A percentile compares a stretch with the other conserved stretches of the same genome.
These are phyloP conservation scores for Scaptomyza cyrtandrae DNA, from an alignment of 2,888 invertebrate species.

Conservation along the genomic window DNA sequence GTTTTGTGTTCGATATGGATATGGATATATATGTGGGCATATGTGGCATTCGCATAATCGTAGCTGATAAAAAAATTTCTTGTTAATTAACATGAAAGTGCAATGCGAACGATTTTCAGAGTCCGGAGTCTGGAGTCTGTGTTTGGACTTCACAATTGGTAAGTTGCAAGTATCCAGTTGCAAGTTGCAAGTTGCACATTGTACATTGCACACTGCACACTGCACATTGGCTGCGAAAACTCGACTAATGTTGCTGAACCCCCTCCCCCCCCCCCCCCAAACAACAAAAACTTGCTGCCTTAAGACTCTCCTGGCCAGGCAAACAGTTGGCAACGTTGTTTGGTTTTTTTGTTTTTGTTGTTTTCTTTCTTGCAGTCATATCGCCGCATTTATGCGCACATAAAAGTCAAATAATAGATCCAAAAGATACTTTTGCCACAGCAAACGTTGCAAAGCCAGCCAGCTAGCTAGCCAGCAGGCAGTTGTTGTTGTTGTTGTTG, in stretches of 20 bases:
- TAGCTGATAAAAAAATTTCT: constrained; percentile 68
- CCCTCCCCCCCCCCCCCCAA: too few species aligned
- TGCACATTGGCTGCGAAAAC: constrained; percentile 43
- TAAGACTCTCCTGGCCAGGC: constrained; percentile 31
- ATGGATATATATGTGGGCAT: constrained; percentile 6
- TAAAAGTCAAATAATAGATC: constrained; percentile 82
- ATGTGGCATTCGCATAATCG: constrained; percentile 66
- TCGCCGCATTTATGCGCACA: constrained; percentile 81
- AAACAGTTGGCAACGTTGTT: constrained; percentile 33
- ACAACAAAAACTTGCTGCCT: constrained; percentile 38
- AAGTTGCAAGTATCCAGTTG: constrained; percentile 12
- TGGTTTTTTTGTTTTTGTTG: constrained; percentile 1
- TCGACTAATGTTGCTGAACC: constrained; percentile 43
- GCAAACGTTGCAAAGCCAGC: constrained; percentile 58
- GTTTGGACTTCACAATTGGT: constrained; percentile 13
- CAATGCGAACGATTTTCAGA: constrained; percentile 42
- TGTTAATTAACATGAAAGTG: constrained; percentile 77
- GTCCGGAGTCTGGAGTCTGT: constrained; percentile 3
- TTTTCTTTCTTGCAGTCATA: constrained; percentile 71
- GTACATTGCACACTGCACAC: constrained; percentile 29
- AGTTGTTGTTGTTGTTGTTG: constrained; percentile 39
- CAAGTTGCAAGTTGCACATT: constrained; percentile 22
- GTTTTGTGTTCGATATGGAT: background rate
- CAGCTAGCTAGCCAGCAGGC: constrained; percentile 13
- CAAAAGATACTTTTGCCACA: constrained; percentile 76